Evolutionary conservation across 2,888 invertebrate genomes (phyloP).

Genomic region (Clanis bilineata): DNA sequence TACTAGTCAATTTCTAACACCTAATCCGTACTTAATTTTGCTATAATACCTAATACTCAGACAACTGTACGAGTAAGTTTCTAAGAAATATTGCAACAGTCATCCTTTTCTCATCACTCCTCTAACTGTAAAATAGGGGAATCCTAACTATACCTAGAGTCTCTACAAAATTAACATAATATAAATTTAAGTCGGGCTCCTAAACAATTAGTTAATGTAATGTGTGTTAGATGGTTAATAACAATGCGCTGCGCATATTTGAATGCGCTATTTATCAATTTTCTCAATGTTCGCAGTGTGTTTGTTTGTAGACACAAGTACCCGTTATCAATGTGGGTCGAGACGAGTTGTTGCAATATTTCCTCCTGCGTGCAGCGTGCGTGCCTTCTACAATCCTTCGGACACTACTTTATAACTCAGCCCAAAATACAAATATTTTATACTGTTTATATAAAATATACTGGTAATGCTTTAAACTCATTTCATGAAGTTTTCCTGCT

Average conservation of each 20-base stretch:
- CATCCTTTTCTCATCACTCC: too few species aligned
- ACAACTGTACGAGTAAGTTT: too few species aligned
- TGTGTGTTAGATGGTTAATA: background rate
- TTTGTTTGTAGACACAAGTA: slow-evolving; percentile 47
- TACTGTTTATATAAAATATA: background rate
- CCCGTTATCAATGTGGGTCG: slow-evolving; percentile 74
- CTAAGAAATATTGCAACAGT: too few species aligned
- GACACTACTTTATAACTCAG: slow-evolving; percentile 14
- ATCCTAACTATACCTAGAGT: background rate
- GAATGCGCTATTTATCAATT: slow-evolving; percentile 27
- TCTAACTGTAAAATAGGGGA: background rate
- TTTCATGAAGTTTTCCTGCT: background rate
- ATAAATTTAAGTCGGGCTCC: background rate
- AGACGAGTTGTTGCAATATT: slow-evolving; percentile 63
- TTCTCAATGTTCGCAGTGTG: slow-evolving; percentile 36
- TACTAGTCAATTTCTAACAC: too few species aligned
- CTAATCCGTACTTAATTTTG: too few species aligned
- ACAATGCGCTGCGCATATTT: slow-evolving; percentile 15
- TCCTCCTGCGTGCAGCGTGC: slow-evolving; percentile 45
- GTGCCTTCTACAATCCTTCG: slow-evolving; percentile 38
- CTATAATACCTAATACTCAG: too few species aligned
- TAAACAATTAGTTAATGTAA: background rate
- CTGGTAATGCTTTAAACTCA: background rate
- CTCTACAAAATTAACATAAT: too few species aligned
- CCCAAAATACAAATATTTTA: background rate